Conservation (phyloP, 2,113 vertebrate species). For the Empidonax alnorum region DNA sequence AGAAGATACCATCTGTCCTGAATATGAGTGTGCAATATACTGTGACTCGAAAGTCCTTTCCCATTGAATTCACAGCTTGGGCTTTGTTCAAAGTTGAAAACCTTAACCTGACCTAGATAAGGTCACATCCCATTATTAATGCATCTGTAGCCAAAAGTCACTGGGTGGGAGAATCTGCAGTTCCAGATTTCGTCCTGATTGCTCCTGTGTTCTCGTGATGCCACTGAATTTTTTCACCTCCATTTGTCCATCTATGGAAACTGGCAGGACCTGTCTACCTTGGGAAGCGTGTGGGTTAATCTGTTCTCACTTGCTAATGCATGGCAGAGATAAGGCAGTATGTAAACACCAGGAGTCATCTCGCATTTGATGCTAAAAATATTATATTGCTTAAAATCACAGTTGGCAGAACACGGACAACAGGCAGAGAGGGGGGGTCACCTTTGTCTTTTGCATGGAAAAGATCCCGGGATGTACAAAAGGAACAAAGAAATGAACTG, state of each 20-base stretch:
- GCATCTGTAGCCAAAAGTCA: not conserved
- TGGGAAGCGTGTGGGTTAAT: not conserved
- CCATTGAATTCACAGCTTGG: not conserved
- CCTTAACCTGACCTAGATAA: not conserved
- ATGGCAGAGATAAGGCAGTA: rapidly evolving
- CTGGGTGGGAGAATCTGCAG: not conserved
- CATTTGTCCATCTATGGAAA: not conserved
- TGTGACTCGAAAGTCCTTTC: conserved; percentile 18
- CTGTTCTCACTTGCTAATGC: not conserved
- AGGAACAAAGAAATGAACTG: not conserved
- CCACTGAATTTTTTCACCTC: not conserved
- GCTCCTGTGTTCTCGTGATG: not conserved
- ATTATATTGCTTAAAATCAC: not conserved
- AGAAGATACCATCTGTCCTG: conserved; percentile 60
- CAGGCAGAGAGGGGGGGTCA: not conserved
- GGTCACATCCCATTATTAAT: not conserved
- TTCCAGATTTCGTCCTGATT: not conserved
- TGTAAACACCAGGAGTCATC: rapidly evolving
- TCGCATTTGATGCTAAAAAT: not conserved
- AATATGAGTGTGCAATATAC: conserved; percentile 1
- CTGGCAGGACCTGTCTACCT: not conserved
- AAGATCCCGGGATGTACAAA: not conserved
- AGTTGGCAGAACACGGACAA: not conserved
- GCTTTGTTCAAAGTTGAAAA: not conserved
- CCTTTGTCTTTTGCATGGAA: not conserved